These are phyloP conservation scores for Xestia sexstrigata DNA, from an alignment of 2,888 invertebrate genomes.

Conservation along the genomic window DNA sequence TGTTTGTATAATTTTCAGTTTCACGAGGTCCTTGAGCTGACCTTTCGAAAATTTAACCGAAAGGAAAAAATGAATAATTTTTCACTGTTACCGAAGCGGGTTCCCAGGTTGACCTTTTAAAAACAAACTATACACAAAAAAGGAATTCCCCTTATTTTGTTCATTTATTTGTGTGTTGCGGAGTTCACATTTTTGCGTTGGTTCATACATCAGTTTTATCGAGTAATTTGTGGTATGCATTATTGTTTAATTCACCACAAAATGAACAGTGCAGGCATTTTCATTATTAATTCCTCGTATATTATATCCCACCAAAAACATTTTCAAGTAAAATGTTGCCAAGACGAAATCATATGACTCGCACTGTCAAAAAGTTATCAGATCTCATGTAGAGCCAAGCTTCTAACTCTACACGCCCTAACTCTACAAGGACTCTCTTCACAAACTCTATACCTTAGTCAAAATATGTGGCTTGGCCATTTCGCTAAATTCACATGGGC, in stretches of 20 bases:
- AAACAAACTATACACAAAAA: neutral
- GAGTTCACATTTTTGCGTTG: neutral
- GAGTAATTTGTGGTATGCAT: neutral
- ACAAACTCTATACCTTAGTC: too few relatives aligned
- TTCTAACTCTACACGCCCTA: too few relatives aligned
- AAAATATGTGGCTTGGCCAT: too few relatives aligned
- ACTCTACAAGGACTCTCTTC: too few relatives aligned
- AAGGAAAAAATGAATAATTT: neutral
- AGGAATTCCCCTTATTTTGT: neutral
- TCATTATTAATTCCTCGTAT: neutral
- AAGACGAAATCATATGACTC: too few relatives aligned
- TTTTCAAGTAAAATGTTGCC: too few relatives aligned
- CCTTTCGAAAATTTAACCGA: slow-evolving; percentile 7
- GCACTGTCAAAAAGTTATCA: too few relatives aligned
- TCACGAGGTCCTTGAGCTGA: neutral
- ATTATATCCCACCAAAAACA: too few relatives aligned
- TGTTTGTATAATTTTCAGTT: slow-evolving; percentile 26
- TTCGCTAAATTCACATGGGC: too few relatives aligned
- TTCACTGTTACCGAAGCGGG: neutral
- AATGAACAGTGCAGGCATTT: neutral
- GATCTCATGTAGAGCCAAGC: too few relatives aligned
- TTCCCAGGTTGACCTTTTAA: neutral
- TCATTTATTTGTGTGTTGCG: neutral
- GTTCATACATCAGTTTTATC: neutral
- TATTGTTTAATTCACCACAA: slow-evolving; percentile 7